phyloP scores from a whole-genome alignment of 1,140 invertebrate genomes.

The Hydropsyche tenuis region DNA sequence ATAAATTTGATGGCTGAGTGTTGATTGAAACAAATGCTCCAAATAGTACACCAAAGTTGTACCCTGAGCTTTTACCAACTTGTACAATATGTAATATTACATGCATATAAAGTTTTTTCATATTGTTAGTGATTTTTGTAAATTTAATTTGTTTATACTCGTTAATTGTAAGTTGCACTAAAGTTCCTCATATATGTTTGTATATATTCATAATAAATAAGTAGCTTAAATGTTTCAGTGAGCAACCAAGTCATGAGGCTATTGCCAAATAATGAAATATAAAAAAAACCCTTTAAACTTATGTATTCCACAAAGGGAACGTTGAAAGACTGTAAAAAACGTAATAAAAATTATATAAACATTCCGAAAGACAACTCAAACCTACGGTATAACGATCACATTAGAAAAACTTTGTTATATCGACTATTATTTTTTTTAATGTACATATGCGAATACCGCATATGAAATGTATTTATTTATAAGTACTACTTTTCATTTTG shows the following conservation, averaged over 20 bases:
- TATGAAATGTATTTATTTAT: too few species aligned
- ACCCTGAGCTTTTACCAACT: conserved; percentile 9
- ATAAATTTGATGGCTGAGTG: too few species aligned
- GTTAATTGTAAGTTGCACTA: conserved; percentile 48
- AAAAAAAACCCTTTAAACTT: conserved; percentile 32
- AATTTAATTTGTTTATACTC: conserved; percentile 33
- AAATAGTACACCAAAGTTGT: conserved; percentile 5
- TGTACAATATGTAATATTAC: conserved; percentile 22
- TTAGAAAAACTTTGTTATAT: too few species aligned
- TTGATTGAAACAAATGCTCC: background rate
- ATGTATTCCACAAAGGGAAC: conserved; percentile 44
- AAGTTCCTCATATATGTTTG: conserved; percentile 47
- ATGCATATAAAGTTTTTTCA: conserved; percentile 25
- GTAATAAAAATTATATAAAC: conserved; percentile 39
- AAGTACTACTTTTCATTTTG: too few species aligned
- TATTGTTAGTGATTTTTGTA: conserved; percentile 41
- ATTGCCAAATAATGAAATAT: conserved; percentile 46
- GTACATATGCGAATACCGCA: too few species aligned
- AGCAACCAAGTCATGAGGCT: conserved; percentile 35
- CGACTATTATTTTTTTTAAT: too few species aligned
- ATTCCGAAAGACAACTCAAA: conserved; percentile 39
- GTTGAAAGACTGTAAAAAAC: conserved; percentile 45
- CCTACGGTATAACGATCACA: too few species aligned
- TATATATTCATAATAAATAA: conserved; percentile 39
- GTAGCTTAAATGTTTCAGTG: conserved; percentile 30